Evolutionary conservation across 2,797 vertebrate species (phyloP).

Genomic region (Chaetodon trifasciatus): DNA sequence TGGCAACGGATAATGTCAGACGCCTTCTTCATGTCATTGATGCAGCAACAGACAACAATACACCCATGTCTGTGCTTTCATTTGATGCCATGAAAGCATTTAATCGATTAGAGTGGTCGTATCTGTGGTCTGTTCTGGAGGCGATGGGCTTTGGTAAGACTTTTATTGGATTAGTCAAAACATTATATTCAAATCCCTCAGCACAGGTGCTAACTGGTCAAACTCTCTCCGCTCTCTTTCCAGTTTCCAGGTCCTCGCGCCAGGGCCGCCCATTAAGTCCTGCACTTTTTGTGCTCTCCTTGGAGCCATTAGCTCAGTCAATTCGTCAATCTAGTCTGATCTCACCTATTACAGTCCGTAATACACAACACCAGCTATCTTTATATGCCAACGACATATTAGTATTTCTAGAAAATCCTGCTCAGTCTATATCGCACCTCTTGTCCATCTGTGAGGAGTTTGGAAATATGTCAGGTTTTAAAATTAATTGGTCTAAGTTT

Average conservation of each 20-base stretch:
- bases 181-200: neutral
- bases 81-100: too few relatives aligned
- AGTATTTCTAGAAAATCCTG: neutral
- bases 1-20: slow-evolving; percentile 8
- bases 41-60: neutral
- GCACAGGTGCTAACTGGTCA: neutral
- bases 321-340: neutral
- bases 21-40: neutral
- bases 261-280: neutral
- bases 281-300: too few relatives aligned
- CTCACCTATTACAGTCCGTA: neutral
- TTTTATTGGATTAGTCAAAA: neutral
- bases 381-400: neutral
- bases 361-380: neutral
- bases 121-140: too few relatives aligned
- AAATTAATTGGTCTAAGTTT: slow-evolving; percentile 10
- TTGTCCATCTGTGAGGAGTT: neutral
- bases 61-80: neutral
- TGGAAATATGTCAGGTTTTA: neutral
- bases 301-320: neutral
- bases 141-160: too few relatives aligned
- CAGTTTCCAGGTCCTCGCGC: neutral
- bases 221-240: neutral
- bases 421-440: neutral
- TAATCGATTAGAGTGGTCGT: neutral